Percentiles rank a stretch among this genome's conserved stretches.
These are phyloP conservation scores for Cataglyphis livida DNA, from an alignment of 2,888 invertebrate species.

Conservation along the genomic window DNA sequence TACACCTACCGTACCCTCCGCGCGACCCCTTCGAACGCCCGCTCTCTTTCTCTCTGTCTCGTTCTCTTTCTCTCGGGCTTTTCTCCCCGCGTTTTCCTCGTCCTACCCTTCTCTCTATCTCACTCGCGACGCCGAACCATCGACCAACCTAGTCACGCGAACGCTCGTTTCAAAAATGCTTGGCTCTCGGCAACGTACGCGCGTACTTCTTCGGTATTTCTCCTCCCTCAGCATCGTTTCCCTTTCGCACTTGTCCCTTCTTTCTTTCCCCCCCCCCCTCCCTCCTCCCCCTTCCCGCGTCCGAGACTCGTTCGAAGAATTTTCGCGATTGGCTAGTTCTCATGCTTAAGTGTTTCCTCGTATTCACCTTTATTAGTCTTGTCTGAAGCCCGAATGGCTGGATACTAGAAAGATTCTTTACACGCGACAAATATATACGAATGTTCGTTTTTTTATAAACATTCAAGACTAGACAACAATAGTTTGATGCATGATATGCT, in stretches of 20 bases:
- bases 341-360: constrained; percentile 14
- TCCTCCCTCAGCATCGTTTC: constrained; percentile 48
- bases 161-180: constrained; percentile 72
- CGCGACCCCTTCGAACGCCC: constrained; percentile 34
- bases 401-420: constrained; percentile 17
- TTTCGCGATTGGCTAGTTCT: constrained; percentile 32
- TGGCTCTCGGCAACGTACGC: constrained; percentile 61
- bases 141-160: constrained; percentile 80
- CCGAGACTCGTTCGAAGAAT: constrained; percentile 31
- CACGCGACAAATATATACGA: not conserved
- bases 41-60: constrained; percentile 49
- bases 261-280: not conserved
- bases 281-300: not conserved
- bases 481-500: not conserved
- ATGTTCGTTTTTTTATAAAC: not conserved
- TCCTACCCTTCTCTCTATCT: constrained; percentile 20
- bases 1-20: constrained; percentile 54
- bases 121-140: constrained; percentile 63
- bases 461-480: not conserved
- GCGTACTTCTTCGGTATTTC: constrained; percentile 67
- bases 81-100: constrained; percentile 3
- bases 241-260: constrained; percentile 22
- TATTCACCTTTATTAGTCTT: constrained; percentile 24
- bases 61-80: constrained; percentile 56
- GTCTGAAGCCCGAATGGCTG: constrained; percentile 7